Evolutionary conservation across 2,113 vertebrate genomes (phyloP).

Genomic region (Gymnogyps californianus): DNA sequence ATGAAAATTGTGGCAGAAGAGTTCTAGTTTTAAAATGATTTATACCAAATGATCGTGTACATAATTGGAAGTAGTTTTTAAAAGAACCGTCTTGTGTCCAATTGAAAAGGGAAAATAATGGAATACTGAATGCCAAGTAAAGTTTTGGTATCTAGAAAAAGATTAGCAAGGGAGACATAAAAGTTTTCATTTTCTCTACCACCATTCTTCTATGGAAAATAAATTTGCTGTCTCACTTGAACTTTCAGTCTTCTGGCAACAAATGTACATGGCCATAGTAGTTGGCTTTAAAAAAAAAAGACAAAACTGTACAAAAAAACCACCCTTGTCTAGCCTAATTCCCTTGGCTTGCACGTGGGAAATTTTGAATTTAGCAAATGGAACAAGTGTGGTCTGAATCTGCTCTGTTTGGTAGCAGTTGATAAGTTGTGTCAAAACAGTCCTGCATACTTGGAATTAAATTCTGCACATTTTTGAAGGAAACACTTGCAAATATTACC

Average conservation of each 20-base stretch:
- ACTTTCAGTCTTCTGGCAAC: slow-evolving; percentile 5
- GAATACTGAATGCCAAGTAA: neutral
- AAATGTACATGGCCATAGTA: neutral
- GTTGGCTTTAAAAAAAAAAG: neutral
- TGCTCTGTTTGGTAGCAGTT: slow-evolving; percentile 40
- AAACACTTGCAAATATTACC: slow-evolving; percentile 35
- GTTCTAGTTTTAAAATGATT: neutral
- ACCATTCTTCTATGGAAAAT: neutral
- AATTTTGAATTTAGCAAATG: slow-evolving; percentile 39
- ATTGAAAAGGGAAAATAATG: neutral
- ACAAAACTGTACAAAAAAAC: neutral
- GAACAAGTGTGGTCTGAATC: slow-evolving; percentile 29
- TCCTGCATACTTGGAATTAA: slow-evolving; percentile 31
- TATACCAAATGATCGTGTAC: neutral
- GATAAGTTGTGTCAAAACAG: slow-evolving; percentile 40
- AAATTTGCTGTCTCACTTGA: slow-evolving; percentile 7
- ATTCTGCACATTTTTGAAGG: slow-evolving; percentile 15
- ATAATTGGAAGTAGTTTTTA: neutral
- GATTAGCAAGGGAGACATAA: neutral
- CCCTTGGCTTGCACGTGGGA: neutral
- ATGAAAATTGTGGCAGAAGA: neutral
- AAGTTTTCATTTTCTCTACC: neutral
- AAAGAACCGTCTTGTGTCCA: neutral
- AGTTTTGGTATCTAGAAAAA: neutral
- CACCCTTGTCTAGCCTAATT: neutral